A percentile compares a stretch with the other conserved stretches of the same genome.
phyloP scores from a whole-genome alignment of 2,888 invertebrate genomes.

The Drosophila peninsularis region DNA sequence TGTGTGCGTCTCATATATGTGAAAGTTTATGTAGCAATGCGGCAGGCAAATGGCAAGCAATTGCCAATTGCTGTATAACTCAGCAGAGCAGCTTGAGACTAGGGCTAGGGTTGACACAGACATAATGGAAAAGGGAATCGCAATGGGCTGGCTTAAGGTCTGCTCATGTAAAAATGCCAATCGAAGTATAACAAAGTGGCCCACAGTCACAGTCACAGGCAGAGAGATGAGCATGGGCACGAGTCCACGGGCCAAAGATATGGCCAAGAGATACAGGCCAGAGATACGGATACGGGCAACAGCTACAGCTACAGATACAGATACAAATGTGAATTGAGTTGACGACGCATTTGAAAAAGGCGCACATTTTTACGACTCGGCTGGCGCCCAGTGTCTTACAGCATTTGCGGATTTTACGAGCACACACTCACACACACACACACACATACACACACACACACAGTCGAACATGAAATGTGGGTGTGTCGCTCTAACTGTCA shows the following conservation, averaged over 20 bases:
- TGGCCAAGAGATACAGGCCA: conserved; percentile 22
- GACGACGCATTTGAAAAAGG: conserved; percentile 33
- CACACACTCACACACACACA: conserved; percentile 8
- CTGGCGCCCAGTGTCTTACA: conserved; percentile 68
- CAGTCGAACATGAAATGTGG: conserved; percentile 34
- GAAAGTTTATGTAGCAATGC: conserved; percentile 54
- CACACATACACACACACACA: conserved; percentile 8
- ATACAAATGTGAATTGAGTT: conserved; percentile 36
- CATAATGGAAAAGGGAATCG: conserved; percentile 3
- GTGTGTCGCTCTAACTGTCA: conserved; percentile 36
- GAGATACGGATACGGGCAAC: conserved; percentile 17
- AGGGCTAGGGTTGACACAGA: conserved; percentile 9
- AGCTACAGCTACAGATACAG: conserved; percentile 27
- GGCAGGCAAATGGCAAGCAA: conserved; percentile 64
- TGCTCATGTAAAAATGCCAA: conserved; percentile 41
- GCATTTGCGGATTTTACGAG: conserved; percentile 63
- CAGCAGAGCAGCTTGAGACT: conserved; percentile 36
- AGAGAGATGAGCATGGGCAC: conserved; percentile 6
- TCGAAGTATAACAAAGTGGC: conserved; percentile 47
- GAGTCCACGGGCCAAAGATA: conserved; percentile 15
- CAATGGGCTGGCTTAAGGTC: conserved; percentile 1
- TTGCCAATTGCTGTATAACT: conserved; percentile 61
- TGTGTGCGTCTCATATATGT: conserved; percentile 14
- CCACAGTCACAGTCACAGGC: conserved; percentile 21
- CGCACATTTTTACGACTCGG: conserved; percentile 63